phyloP scores from a whole-genome alignment of 2,888 invertebrate genomes.

The Seira ritae region DNA sequence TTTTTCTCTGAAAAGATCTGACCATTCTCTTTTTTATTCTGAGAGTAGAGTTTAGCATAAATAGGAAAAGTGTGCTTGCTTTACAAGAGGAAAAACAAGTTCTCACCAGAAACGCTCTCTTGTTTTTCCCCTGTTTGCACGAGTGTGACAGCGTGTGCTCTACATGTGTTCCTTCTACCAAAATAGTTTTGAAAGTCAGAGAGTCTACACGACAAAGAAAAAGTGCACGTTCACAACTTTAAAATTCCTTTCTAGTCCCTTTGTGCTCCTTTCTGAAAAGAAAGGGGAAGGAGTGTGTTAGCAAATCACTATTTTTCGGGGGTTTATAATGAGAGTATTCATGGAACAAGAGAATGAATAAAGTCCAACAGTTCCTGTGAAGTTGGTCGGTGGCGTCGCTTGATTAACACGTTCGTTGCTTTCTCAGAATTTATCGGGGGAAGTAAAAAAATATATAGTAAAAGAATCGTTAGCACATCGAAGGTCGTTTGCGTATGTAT shows the following conservation, averaged over 20 bases:
- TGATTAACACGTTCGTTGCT: not conserved
- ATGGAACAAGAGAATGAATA: not conserved
- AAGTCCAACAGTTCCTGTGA: not conserved
- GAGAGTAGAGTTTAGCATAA: not conserved
- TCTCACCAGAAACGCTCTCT: not conserved
- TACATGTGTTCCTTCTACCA: not conserved
- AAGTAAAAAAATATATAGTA: not conserved
- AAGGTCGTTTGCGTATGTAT: too few relatives aligned
- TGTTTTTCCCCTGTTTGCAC: not conserved
- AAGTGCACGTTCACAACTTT: slow-evolving; percentile 12
- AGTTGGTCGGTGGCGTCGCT: not conserved
- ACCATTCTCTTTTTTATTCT: not conserved
- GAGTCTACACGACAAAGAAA: not conserved
- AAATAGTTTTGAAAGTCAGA: not conserved
- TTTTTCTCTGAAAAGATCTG: not conserved
- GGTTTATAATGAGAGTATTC: not conserved
- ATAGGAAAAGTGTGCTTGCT: not conserved
- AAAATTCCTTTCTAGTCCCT: slow-evolving; percentile 1
- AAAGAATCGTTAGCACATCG: not conserved
- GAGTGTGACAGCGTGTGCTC: slow-evolving; percentile 18
- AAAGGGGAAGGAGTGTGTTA: not conserved
- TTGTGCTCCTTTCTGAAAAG: not conserved
- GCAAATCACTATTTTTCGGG: not conserved
- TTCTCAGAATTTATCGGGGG: not conserved
- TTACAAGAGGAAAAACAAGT: slow-evolving; percentile 5